These are phyloP conservation scores for fruit fly (Drosophila melanogaster) DNA, from an alignment of 1,140 invertebrate genomes.

Conservation along the genomic window Release_6_plus_ISO1_MT NT_033779.5:4626501-4627000, in stretches of 20 bases:
- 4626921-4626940: constrained; percentile 23
- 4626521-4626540: constrained; percentile 64
- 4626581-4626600: constrained; percentile 37
- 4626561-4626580: constrained; percentile 21
- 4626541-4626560: constrained; percentile 40
- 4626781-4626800: neutral
- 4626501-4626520: constrained; percentile 65
- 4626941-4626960: constrained; percentile 46
- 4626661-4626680: neutral
- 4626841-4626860: constrained; percentile 34
- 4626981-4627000: constrained; percentile 75
- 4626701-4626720: neutral
- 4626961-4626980: constrained; percentile 43
- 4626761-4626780: neutral
- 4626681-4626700: neutral
- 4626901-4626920: constrained; percentile 72
- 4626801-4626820: constrained; percentile 34
- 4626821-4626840: constrained; percentile 46
- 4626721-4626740: neutral
- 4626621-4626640: constrained; percentile 26
- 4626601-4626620: constrained; percentile 9
- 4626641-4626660: constrained; percentile 6
- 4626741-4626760: neutral
- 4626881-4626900: constrained; percentile 59
- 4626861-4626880: constrained; percentile 68